A percentile compares a stretch with the other conserved stretches of the same genome.
These are phyloP conservation scores for Masnerella sp. DNA, from an alignment of 2,888 invertebrate genomes.

Conservation along the genomic window DNA sequence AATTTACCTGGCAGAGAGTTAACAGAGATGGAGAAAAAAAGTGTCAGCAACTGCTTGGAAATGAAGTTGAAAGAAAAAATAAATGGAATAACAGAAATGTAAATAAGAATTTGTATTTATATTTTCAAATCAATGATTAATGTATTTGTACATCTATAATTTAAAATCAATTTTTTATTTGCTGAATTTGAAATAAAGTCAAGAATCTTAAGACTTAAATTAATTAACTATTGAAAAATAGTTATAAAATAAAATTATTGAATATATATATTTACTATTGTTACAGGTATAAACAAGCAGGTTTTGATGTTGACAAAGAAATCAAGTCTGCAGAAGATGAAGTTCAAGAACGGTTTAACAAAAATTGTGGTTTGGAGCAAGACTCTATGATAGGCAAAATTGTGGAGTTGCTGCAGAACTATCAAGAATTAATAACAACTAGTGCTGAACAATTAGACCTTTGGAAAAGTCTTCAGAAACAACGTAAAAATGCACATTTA, in stretches of 20 bases:
- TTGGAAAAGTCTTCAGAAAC: conserved; percentile 73
- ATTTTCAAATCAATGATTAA: too few species aligned
- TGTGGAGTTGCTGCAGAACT: conserved; percentile 71
- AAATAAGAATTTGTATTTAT: neutral
- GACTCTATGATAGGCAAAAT: conserved; percentile 62
- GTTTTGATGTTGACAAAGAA: conserved; percentile 67
- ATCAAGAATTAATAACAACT: conserved; percentile 71
- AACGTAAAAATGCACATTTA: conserved; percentile 69
- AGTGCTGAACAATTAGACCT: conserved; percentile 70
- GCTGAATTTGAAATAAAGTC: neutral
- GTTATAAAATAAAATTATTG: too few species aligned
- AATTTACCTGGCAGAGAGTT: conserved; percentile 70
- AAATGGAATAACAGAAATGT: conserved; percentile 63
- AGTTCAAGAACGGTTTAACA: conserved; percentile 62
- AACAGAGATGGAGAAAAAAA: conserved; percentile 71
- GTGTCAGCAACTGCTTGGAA: conserved; percentile 69
- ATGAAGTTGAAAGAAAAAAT: conserved; percentile 69
- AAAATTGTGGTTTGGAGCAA: conserved; percentile 65
- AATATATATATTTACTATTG: neutral
- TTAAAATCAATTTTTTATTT: neutral
- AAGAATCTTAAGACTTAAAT: too few species aligned
- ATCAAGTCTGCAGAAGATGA: conserved; percentile 65
- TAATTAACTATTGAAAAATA: too few species aligned
- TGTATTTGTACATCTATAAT: too few species aligned
- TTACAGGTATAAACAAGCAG: conserved; percentile 68